A percentile compares a stretch with the other conserved stretches of the same genome.
Evolutionary conservation across 1,140 invertebrate genomes (phyloP).

Genomic region (Danaus plexippus): DNA sequence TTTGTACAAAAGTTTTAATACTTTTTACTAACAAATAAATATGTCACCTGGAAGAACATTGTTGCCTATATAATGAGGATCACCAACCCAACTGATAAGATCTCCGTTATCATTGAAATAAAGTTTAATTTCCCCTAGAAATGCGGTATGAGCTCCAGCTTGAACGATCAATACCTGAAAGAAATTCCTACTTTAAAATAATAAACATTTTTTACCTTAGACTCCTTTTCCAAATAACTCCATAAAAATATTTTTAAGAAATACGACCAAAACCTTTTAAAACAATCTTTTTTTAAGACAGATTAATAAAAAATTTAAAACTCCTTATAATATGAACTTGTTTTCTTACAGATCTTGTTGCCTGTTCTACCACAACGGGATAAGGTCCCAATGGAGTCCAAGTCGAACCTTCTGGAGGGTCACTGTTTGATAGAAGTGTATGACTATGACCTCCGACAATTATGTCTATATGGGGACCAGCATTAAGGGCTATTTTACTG

Average conservation of each 20-base stretch:
- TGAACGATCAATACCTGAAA: constrained; percentile 78
- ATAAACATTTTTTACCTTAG: too few species aligned
- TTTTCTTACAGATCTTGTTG: constrained; percentile 51
- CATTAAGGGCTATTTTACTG: constrained; percentile 78
- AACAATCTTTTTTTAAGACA: too few species aligned
- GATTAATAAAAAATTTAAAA: too few species aligned
- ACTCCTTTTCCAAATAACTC: too few species aligned
- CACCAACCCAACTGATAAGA: constrained; percentile 77
- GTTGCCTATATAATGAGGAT: constrained; percentile 80
- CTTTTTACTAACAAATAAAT: neutral
- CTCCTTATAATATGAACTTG: too few species aligned
- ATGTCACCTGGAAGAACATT: constrained; percentile 75
- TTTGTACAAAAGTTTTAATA: constrained; percentile 31
- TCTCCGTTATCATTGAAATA: constrained; percentile 81
- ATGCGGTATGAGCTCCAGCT: constrained; percentile 79
- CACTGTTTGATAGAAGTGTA: constrained; percentile 79
- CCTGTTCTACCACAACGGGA: constrained; percentile 75
- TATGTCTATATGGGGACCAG: constrained; percentile 78
- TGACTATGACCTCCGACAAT: constrained; percentile 92
- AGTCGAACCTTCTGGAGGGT: constrained; percentile 35
- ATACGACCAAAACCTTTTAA: too few species aligned
- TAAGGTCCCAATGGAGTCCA: constrained; percentile 73
- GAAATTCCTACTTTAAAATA: neutral
- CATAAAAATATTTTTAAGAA: too few species aligned
- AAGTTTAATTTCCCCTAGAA: constrained; percentile 81